These are phyloP conservation scores for Psix sp. DNA, from an alignment of 1,140 invertebrate genomes.

Conservation along the genomic window DNA sequence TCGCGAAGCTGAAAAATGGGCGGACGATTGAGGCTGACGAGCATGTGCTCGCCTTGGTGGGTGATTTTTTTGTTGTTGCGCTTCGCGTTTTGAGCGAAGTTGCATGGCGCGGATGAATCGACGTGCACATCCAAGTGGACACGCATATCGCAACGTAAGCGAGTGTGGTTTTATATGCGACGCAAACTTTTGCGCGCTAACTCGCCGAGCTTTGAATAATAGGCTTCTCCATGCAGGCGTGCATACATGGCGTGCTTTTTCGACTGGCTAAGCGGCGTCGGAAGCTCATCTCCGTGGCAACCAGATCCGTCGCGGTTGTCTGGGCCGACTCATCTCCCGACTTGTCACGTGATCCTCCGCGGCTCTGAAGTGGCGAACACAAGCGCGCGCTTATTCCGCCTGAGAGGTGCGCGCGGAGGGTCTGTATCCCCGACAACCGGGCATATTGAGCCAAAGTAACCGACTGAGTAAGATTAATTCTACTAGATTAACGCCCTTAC, in stretches of 20 bases:
- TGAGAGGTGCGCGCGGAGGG: constrained; percentile 38
- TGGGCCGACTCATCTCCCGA: constrained; percentile 5
- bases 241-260: constrained; percentile 54
- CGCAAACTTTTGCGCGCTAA: constrained; percentile 53
- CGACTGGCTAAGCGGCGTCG: constrained; percentile 62
- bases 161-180: constrained; percentile 43
- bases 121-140: constrained; percentile 26
- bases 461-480: constrained; percentile 67
- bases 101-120: constrained; percentile 19
- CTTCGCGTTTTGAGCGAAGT: constrained; percentile 23
- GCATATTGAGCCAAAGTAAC: constrained; percentile 66
- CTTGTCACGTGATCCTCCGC: constrained; percentile 58
- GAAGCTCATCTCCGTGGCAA: constrained; percentile 69
- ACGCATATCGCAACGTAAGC: constrained; percentile 28
- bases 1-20: no score
- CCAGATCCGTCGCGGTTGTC: constrained; percentile 43
- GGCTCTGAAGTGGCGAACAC: constrained; percentile 67
- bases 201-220: constrained; percentile 69
- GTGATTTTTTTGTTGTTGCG: constrained; percentile 10
- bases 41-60: no score
- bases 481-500: constrained; percentile 69
- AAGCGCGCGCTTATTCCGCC: constrained; percentile 34
- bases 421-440: constrained; percentile 42
- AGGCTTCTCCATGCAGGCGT: constrained; percentile 61
- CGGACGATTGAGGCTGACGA: no score